A percentile compares a stretch with the other conserved stretches of the same genome.
phyloP scores from a whole-genome alignment of 2,888 invertebrate species.

The Rhyacophila evoluta region DNA sequence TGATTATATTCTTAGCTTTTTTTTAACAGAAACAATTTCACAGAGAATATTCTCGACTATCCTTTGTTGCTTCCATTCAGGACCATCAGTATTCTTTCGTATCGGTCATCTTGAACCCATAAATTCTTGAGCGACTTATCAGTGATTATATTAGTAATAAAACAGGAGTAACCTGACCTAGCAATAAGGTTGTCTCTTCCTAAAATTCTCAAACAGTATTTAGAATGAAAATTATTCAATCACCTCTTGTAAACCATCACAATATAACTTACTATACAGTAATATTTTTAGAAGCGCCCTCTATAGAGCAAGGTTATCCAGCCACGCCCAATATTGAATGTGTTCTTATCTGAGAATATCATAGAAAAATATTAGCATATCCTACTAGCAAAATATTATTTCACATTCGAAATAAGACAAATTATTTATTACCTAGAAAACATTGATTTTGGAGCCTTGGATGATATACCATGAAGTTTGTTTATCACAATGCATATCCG shows the following conservation, averaged over 20 bases:
- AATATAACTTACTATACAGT: not conserved
- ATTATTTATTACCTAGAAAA: not conserved
- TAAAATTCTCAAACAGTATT: too few relatives aligned
- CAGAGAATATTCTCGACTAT: too few relatives aligned
- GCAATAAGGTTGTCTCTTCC: too few relatives aligned
- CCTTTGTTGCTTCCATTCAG: too few relatives aligned
- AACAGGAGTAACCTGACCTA: too few relatives aligned
- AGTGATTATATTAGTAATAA: too few relatives aligned
- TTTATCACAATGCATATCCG: not conserved
- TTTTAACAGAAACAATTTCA: too few relatives aligned
- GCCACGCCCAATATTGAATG: constrained; percentile 4
- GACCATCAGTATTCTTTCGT: too few relatives aligned
- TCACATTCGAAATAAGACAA: constrained; percentile 9
- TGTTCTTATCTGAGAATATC: not conserved
- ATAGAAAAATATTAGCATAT: not conserved
- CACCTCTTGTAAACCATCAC: not conserved
- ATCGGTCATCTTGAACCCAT: too few relatives aligned
- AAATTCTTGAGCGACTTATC: too few relatives aligned
- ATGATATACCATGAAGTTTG: not conserved
- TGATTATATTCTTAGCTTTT: too few relatives aligned
- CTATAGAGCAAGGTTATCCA: not conserved
- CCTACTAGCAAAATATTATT: not conserved
- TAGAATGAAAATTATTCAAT: not conserved
- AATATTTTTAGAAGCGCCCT: not conserved
- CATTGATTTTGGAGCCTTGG: constrained; percentile 22